Evolutionary conservation across 2,113 vertebrate genomes (phyloP).

Genomic region (Ctenodactylus gundi): DNA sequence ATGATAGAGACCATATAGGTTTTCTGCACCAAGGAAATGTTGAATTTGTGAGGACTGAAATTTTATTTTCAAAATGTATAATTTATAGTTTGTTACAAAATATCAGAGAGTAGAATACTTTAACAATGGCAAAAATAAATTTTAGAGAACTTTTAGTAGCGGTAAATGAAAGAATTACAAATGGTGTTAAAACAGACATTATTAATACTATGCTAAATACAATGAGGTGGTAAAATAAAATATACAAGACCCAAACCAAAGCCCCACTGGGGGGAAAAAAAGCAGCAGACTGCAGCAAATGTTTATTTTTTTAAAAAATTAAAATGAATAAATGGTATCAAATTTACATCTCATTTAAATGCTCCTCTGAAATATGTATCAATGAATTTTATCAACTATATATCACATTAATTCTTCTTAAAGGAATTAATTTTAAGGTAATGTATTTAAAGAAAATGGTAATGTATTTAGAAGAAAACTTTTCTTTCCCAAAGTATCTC

Average conservation of each 20-base stretch:
- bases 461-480: neutral
- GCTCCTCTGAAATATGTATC: neutral
- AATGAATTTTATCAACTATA: neutral
- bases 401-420: neutral
- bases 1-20: neutral
- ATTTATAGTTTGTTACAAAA: neutral
- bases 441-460: neutral
- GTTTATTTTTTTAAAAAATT: neutral
- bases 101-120: neutral
- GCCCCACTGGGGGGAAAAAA: neutral
- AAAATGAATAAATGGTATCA: neutral
- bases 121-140: neutral
- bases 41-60: neutral
- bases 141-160: neutral
- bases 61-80: neutral
- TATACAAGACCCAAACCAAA: neutral
- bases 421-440: neutral
- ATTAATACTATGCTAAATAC: neutral
- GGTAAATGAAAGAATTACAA: neutral
- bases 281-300: neutral
- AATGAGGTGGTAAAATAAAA: conserved; percentile 3
- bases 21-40: neutral
- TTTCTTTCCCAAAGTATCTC: neutral
- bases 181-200: neutral
- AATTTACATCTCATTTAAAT: neutral